phyloP scores from a whole-genome alignment of 1,140 invertebrate species.

The Portunus trituberculatus region DNA sequence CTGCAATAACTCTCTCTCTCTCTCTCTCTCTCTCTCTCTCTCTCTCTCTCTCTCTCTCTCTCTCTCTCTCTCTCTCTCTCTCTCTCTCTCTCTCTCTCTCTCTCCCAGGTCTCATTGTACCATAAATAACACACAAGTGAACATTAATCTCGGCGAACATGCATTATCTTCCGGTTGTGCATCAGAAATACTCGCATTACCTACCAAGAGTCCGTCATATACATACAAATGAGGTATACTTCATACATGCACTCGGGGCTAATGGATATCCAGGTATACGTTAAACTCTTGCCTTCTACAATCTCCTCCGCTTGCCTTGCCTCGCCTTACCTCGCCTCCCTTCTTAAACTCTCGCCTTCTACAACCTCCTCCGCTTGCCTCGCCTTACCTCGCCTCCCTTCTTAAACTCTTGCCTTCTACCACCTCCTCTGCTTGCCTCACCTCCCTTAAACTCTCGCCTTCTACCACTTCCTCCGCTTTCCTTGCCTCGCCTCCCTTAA shows the following conservation, averaged over 20 bases:
- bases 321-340: neutral
- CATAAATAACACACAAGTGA: neutral
- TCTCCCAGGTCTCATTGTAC: neutral
- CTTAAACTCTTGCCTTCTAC: neutral
- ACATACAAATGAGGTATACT: neutral
- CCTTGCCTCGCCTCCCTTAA: neutral
- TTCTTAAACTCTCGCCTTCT: neutral
- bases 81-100: neutral
- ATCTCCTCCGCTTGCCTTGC: neutral
- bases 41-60: slow-evolving; percentile 3
- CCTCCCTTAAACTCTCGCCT: neutral
- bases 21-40: slow-evolving; percentile 10
- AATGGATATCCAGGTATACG: neutral
- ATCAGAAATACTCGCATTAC: neutral
- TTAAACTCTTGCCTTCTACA: neutral
- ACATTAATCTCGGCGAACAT: neutral
- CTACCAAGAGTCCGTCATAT: neutral
- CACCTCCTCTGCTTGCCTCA: neutral
- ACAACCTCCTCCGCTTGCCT: neutral
- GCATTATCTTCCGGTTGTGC: neutral
- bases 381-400: neutral
- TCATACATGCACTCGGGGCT: neutral
- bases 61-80: slow-evolving; percentile 20
- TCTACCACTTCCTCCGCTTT: neutral
- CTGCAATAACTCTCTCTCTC: neutral